Evolutionary conservation across 1,140 invertebrate genomes (phyloP).

Genomic region (Cryptotermes secundus): DNA sequence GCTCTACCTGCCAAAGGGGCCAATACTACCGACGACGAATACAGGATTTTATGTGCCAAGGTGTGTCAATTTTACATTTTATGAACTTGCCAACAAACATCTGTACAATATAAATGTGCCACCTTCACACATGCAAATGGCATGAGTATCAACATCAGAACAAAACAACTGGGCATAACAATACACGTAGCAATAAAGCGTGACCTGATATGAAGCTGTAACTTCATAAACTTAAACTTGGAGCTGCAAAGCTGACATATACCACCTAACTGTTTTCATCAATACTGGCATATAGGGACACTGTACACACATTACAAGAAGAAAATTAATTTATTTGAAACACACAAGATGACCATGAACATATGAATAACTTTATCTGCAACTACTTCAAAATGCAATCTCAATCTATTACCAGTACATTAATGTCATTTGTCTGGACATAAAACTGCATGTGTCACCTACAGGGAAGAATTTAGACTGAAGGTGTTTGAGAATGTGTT

Average conservation of each 20-base stretch:
- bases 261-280: not conserved
- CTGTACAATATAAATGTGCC: not conserved
- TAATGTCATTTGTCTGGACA: too few relatives aligned
- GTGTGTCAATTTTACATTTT: conserved; percentile 47
- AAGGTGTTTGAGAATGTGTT: too few relatives aligned
- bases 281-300: not conserved
- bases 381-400: too few relatives aligned
- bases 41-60: conserved; percentile 68
- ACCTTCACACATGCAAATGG: too few relatives aligned
- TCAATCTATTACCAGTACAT: too few relatives aligned
- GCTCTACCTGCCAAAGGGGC: conserved; percentile 67
- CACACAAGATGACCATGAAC: too few relatives aligned
- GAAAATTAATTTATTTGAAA: too few relatives aligned
- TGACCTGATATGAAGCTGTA: not conserved
- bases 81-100: not conserved
- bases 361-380: too few relatives aligned
- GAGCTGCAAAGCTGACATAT: not conserved
- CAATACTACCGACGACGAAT: conserved; percentile 66
- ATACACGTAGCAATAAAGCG: not conserved
- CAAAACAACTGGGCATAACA: not conserved
- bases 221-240: not conserved
- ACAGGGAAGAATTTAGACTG: too few relatives aligned
- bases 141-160: too few relatives aligned
- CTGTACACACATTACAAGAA: too few relatives aligned
- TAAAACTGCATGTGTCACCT: too few relatives aligned